Evolutionary conservation across 2,888 invertebrate species (phyloP), one percentile per base, ranked within the genome.

Genomic region (Nowickia ferox): DNA sequence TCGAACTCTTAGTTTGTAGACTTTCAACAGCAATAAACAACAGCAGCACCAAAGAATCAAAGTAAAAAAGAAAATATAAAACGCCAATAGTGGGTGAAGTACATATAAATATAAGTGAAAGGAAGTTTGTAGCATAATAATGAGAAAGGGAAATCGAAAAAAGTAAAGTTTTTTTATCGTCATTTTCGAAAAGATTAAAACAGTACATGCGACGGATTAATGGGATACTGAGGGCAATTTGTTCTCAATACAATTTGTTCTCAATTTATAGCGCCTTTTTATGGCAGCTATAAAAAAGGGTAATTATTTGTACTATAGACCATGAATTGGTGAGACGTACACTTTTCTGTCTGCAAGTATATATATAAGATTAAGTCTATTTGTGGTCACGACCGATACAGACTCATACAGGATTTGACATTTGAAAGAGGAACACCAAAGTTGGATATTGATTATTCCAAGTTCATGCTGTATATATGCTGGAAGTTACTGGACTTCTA

Each of bases 1-100:
- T 97, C 71, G 95, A 93, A 74, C 96, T 96, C 66, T 97, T 96
- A 87, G 94, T 94, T 89, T 95, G 95, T 84, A 97, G 94, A 88
- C 95, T 95, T 77, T 76, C 78, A 72, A 59, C 74, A 74, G 66
- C 48, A 57, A n/a, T n/a, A 48, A 57, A 38, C 57, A 71, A 61
- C 59, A 57, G 11, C 51, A 78, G 0, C 44, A 38, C 17, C 17
- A 68, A 42, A 19, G 10, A 59, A 68, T 13, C 42, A 13, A 46
- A 38, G 22, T 61, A 53, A 19, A n/a, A 53, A n/a, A 53, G 19
- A 76, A 6, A 11, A 9, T 10, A 63, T 10, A 46, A 17, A 65
- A 66, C 22, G 44, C 11, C 71, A 57, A 80, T 40, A 22, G n/a
- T 38, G 59, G 30, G 46, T 38, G 13, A 59, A 42, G 15, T 10